Base-by-base conservation (phyloP, 2,113 vertebrate species). In the Chloropsis hardwickii region DNA sequence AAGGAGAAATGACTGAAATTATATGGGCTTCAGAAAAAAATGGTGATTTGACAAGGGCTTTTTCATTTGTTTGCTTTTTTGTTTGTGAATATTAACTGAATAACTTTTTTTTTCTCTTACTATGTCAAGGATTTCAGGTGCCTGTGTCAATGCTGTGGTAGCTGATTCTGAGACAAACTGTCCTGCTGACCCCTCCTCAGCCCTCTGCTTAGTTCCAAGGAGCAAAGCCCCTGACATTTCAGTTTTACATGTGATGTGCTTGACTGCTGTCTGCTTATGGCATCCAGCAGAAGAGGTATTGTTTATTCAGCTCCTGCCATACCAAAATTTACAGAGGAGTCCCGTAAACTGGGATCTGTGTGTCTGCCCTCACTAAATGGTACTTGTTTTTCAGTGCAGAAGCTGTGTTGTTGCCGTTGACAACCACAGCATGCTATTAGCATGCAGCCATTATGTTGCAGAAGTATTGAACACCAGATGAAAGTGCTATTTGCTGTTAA, bases 391-490 rank as follows among this genome's bases (percentile, higher is more conserved):
- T 74, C 0, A 0, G n/a, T 54, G 69, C 56, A 81, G 80, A 78
- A 90, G 51, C 79, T 84, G 39, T 56, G 47, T 57, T 92, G 92
- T 95, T 96, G 92, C 90, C 3, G 0, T 50, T 95, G 94, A 82
- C 90, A 96, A 96, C 95, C 48, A 50, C 72, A 84, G 48, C 48
- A 72, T 1, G 0, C 69, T 96, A 94, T 92, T 94, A 95, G 50
- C 82, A 93, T 94, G 56, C 69, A 93, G 23, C 28, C 82, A 84
- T 90, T 90, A 71, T 54, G 53, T 65, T 90, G 76, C 44, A 88
- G 61, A 94, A 90, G 45, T 96, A 90, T 72, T 88, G 88, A 93
- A 88, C 65, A 54, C 18, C 62, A 84, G 82, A 90, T 72, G 53
- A 97, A 96, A 96, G 69, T 81, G n/a, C 31, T 92, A 23, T 78